Base-by-base conservation (phyloP, 2,888 invertebrate species). In the Incurvaria masculella region DNA sequence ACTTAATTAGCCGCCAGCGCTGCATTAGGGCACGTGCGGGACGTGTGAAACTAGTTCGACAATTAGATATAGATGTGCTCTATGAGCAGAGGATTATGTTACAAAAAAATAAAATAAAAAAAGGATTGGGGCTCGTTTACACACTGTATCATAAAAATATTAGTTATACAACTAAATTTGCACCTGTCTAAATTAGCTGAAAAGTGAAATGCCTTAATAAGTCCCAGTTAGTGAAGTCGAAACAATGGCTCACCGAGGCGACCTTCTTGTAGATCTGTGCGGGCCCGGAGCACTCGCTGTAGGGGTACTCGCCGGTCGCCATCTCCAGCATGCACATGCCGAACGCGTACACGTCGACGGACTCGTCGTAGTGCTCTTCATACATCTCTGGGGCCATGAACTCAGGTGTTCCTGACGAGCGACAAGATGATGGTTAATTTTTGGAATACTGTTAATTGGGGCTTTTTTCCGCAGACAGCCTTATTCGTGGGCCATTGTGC, bases 281-380 rank as follows among this genome's bases (percentile, higher is more conserved):
- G 33, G 99, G 97, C 20, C 97, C 97, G 53, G 91, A 91, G 70
- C 99, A 99, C 76, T 99, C 99, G 54, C 93, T 92, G 76, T 99
- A 99, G 0, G 99, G 99, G 79, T 99, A 99, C 71, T 99, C 99
- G 40, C 95, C 95, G 45, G 98, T 98, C 38, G 97, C 97, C 98
- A 99, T 99, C 81, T 99, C 99, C 62, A 99, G 80, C 94, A 99
- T 97, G 76, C 99, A 99, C 98, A 99, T 99, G 39, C 99, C 99
- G 74, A 99, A 98, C 11, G 99, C 98, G 78, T 99, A 99, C 50
- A 99, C 97, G 69, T 99, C 99, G 16, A 99, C 98, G 10, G 92
- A 90, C 72, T 99, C 99, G 71, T 99, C 98, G 73, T 99, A 99
- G 72, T 97, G 97, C 72, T 99, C 99, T 66, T 99, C 98, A 75